These are phyloP conservation scores for Prosopocoilus inquinatus DNA, from an alignment of 2,888 invertebrate species.

Conservation along the genomic window DNA sequence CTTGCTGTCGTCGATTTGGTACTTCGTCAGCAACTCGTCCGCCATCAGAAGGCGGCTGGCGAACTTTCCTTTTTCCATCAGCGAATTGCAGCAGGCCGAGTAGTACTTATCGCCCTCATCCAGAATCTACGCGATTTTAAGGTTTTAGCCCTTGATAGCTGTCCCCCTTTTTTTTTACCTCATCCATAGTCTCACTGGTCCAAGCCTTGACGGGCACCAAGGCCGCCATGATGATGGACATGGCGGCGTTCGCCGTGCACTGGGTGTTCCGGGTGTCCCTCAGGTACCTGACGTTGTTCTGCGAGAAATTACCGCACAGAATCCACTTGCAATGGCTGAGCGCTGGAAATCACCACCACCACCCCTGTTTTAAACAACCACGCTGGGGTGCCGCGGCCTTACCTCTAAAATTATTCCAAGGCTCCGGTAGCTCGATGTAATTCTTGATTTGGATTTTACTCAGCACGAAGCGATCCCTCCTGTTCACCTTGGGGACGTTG, in stretches of 20 bases:
- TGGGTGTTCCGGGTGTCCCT: constrained; percentile 42
- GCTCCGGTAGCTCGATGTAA: constrained; percentile 36
- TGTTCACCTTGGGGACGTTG: constrained; percentile 40
- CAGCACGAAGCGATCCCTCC: constrained; percentile 41
- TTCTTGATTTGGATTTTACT: constrained; percentile 44
- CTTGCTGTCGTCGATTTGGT: constrained; percentile 39
- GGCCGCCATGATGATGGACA: constrained; percentile 57
- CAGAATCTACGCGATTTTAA: constrained; percentile 36
- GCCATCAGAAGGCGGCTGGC: constrained; percentile 39
- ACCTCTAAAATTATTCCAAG: constrained; percentile 48
- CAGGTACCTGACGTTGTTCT: constrained; percentile 38
- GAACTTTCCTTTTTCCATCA: constrained; percentile 36
- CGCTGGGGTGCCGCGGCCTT: too few species aligned
- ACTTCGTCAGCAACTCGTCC: constrained; percentile 43
- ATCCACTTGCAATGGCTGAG: constrained; percentile 43
- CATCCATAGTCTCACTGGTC: constrained; percentile 49
- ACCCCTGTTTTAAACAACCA: too few species aligned
- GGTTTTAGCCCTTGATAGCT: not conserved
- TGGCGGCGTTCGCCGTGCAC: constrained; percentile 52
- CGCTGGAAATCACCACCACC: constrained; percentile 6
- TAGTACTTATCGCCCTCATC: constrained; percentile 50
- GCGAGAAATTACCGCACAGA: constrained; percentile 39
- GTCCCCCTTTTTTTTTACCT: too few species aligned
- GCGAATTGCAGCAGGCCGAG: constrained; percentile 38
- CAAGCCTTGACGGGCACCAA: constrained; percentile 58